Percentiles rank a stretch among this genome's conserved stretches.
These are phyloP conservation scores for Lithobates sylvaticus DNA, from an alignment of 2,797 vertebrate species.

Conservation along the genomic window DNA sequence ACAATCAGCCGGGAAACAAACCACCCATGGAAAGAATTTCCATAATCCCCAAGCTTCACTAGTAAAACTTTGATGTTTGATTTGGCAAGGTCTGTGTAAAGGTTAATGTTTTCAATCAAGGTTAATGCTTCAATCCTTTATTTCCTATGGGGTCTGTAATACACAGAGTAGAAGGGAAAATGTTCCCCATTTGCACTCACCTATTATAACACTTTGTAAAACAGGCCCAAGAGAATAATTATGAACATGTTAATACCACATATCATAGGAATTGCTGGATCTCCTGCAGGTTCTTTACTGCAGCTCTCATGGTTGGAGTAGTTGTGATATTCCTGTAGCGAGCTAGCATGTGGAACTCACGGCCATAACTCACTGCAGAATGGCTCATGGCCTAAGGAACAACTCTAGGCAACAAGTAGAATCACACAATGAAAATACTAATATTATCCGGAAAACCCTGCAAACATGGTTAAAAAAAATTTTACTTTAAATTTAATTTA, in stretches of 20 bases:
- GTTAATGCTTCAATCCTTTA: conserved; percentile 42
- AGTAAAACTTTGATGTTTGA: conserved; percentile 41
- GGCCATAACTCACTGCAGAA: not conserved
- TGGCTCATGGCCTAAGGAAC: not conserved
- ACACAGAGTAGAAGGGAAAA: conserved; percentile 16
- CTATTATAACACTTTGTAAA: conserved; percentile 22
- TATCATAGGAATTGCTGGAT: not conserved
- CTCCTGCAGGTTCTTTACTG: not conserved
- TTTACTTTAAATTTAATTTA: too few relatives aligned
- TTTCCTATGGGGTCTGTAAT: conserved; percentile 49
- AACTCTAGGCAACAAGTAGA: not conserved
- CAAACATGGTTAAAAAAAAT: not conserved
- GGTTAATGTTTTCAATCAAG: conserved; percentile 54
- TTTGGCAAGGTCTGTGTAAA: conserved; percentile 43
- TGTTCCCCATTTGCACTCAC: conserved; percentile 18
- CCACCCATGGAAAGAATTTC: conserved; percentile 45
- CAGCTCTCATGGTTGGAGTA: not conserved
- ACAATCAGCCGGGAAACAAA: conserved; percentile 52
- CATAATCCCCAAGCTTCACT: conserved; percentile 37
- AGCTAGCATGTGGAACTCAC: not conserved
- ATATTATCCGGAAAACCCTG: not conserved
- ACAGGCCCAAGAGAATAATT: conserved; percentile 10
- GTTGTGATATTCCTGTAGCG: not conserved
- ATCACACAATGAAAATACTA: not conserved
- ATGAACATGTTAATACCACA: conserved; percentile 5